Evolutionary conservation across 2,888 invertebrate genomes (phyloP), one percentile per base, ranked within the genome.

Genomic region (Melikaiella ostensackeni): DNA sequence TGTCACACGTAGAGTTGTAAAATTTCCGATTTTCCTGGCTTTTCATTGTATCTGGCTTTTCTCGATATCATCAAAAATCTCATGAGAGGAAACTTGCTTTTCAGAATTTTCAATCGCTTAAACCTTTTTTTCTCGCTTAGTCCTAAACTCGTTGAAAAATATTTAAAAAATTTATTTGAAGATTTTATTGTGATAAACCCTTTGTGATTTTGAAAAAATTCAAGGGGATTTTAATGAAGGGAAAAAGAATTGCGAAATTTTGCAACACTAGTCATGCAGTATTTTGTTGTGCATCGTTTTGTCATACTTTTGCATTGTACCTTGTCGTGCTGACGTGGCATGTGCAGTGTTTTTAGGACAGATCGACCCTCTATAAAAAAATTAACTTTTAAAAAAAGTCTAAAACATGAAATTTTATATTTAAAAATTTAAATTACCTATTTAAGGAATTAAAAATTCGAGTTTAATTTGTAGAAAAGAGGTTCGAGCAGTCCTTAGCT

Each of bases 311-410:
- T 86, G 87, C 83, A 85, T 87, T 84, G 83, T 85, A 83, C 81
- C 82, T 84, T 84, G 81, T 80, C 82, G 83, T 83, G 83, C 82
- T 83, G 83, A 84, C 84, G 83, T 88, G 87, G 89, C 89, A 86
- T 88, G 89, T 82, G 86, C 87, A 89, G 88, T 86, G 74, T 78
- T 84, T 76, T 76, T 73, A 70, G 46, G 70, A 70, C 70, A 70
- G 70, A 70, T 70, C 70, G 70, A 70, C n/a, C 50, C 50, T 70
- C 70, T 46, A 50, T 33, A 30, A n/a, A 50, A 66, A 78, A 33
- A 64, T 24, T 38, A 30, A 64, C 35, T 63, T 11, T 30, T 63
- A 11, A 24, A 62, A 62, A 63, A 63, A n/a, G 19, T 35, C 64
- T 24, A 21, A 42, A 13, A 9, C 11, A 38, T 64, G 64, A 13